Evolutionary conservation across 2,797 vertebrate genomes (phyloP), one percentile per base, ranked within the genome.

Genomic region (Cyprinella venusta): DNA sequence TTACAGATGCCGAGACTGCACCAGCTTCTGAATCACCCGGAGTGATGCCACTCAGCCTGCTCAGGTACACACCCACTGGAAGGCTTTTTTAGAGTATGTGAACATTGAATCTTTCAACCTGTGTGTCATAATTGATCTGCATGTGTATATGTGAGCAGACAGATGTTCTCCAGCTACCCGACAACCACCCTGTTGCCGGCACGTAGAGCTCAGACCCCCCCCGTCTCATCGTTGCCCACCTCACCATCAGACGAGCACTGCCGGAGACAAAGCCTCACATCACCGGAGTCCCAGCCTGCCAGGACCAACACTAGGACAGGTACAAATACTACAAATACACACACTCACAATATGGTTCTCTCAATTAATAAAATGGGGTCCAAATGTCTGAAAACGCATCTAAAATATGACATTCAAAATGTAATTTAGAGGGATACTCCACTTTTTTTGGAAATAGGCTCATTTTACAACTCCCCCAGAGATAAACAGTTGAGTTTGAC

Each of bases 141-240:
- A 52, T 84, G 8, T 70, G 9, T 82, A 85, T 83, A 88, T 90
- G 50, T 71, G 76, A 87, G 74, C 91, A 99, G 98, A 91, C 98
- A 99, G 96, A 99, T 99, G 98, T 99, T 99, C 93, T 99, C 98
- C 80, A 99, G 98, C 90, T 99, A 99, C 80, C 98, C 98, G 5
- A 99, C 98, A n/a, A 99, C 97, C 68, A 95, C 96, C 0, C 94
- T 98, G 30, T 95, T 96, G 81, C 97, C 98, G 0, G 93, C 95
- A 13, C 96, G 98, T 7, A 96, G 98, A 71, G 98, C 98, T 42
- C 98, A 99, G 92, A 99, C 98, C 36, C 98, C 98, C 42, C 98
- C 98, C 0, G 96, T 98, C 87, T 96, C 97, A 0, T 99, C 98
- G 0, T 92, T 99, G 45, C 98, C 98, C 10, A 98, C 98, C 0